Evolutionary conservation across 2,888 invertebrate species (phyloP).

Genomic region (Idaea straminata): DNA sequence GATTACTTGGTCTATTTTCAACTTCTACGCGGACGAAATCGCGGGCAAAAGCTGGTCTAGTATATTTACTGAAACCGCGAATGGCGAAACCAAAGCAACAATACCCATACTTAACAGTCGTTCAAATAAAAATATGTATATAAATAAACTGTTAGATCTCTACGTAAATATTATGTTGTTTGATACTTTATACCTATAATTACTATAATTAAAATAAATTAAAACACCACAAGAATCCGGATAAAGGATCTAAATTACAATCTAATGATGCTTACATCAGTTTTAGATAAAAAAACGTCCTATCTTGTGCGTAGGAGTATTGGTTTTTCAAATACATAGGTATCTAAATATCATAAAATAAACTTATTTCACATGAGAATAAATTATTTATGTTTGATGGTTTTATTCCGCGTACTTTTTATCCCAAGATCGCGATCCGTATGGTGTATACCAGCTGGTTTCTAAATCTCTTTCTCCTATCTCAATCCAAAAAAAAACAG

Average conservation of each 20-base stretch:
- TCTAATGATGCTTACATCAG: slow-evolving; percentile 21
- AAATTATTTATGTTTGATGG: too few species aligned
- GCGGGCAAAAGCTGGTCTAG: too few species aligned
- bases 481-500: too few species aligned
- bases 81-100: too few species aligned
- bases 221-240: slow-evolving; percentile 15
- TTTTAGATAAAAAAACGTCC: neutral
- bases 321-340: neutral
- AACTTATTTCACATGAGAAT: neutral
- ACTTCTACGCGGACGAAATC: too few species aligned
- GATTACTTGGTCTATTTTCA: too few species aligned
- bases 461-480: neutral
- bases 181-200: neutral
- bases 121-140: neutral
- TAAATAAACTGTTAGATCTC: neutral
- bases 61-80: too few species aligned
- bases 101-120: neutral
- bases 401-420: too few species aligned
- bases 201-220: neutral
- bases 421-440: neutral
- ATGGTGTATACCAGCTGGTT: neutral
- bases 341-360: neutral
- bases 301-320: neutral
- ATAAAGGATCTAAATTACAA: slow-evolving; percentile 15
- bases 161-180: neutral